Evolutionary conservation across 2,888 invertebrate genomes (phyloP).

Genomic region (Alloscopus bannaensis): DNA sequence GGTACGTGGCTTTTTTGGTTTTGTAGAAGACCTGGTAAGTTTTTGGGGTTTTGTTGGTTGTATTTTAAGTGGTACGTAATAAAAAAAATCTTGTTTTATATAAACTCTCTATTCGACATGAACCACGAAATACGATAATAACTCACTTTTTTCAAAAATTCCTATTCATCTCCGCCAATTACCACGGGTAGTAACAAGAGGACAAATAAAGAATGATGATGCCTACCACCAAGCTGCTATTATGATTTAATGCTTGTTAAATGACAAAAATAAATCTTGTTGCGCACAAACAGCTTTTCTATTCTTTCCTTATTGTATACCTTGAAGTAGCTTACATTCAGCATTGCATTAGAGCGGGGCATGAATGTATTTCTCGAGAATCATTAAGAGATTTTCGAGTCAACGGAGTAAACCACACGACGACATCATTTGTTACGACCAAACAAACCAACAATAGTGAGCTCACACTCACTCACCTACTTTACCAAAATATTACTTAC

Average conservation of each 20-base stretch:
- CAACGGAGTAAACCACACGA: background rate
- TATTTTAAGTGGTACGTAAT: too few species aligned
- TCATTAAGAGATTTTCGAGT: constrained; percentile 14
- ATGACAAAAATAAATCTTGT: constrained; percentile 50
- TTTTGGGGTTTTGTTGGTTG: too few species aligned
- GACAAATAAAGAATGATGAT: constrained; percentile 14
- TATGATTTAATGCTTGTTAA: constrained; percentile 49
- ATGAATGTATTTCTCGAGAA: too few species aligned
- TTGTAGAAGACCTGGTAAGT: too few species aligned
- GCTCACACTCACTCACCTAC: too few species aligned
- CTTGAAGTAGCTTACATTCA: too few species aligned
- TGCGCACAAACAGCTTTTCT: too few species aligned
- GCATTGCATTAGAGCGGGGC: too few species aligned
- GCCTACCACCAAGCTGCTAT: constrained; percentile 27
- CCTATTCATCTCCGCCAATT: constrained; percentile 44
- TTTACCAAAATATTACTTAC: too few species aligned
- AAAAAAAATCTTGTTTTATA: constrained; percentile 5
- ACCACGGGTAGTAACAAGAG: constrained; percentile 22
- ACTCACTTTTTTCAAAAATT: constrained; percentile 17
- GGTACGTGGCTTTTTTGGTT: too few species aligned
- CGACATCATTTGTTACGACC: constrained; percentile 12
- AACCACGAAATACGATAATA: constrained; percentile 2
- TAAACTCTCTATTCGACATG: background rate
- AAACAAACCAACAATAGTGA: too few species aligned
- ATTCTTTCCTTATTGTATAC: too few species aligned